Evolutionary conservation across 2,797 vertebrate species (phyloP), one percentile per base, ranked within the genome.

Genomic region (Threskiornis aethiopicus): DNA sequence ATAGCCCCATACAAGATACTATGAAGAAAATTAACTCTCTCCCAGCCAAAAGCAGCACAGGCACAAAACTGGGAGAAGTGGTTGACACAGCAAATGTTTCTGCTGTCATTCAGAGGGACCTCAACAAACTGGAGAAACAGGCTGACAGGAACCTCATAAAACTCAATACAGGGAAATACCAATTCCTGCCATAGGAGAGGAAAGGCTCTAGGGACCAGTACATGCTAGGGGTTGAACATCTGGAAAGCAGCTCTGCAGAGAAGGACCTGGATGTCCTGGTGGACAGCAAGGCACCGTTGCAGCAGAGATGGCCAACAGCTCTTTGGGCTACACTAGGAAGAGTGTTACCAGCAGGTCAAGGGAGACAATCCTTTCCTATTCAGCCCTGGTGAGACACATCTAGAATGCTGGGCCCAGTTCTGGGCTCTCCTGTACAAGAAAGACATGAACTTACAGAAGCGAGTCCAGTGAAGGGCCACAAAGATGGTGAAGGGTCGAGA

Each of bases 171-270:
- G 26, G 6, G 18, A 72, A 71, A 76, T 19, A 58, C 3, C 5
- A 62, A 8, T 16, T 59, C 9, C 26, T 70, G 7, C 4, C 4
- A 16, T 5, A 66, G 11, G 3, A 72, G 5, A 49, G 7, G 25
- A 49, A 84, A 70, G 2, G 3, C 7, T 82, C 31, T 44, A 70
- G n/a, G 22, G 15, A 64, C 13, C 7, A 44, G 7, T 12, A 25
- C 1, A 2, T 39, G 16, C 12, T 65, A 3, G 5, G 15, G 17
- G 1, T 6, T 39, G 21, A 41, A n/a, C 16, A 44, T 15, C 26
- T 75, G 44, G 31, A 33, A 16, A 55, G 33, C 35, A 54, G 31
- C 62, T 75, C 49, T 47, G 6, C 42, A 17, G 33, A 61, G 37
- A 9, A 66, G 46, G 47, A 26, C 1, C n/a, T 82, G 4, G 2